Conservation (phyloP, 2,113 vertebrate species). For the Galemys pyrenaicus region DNA sequence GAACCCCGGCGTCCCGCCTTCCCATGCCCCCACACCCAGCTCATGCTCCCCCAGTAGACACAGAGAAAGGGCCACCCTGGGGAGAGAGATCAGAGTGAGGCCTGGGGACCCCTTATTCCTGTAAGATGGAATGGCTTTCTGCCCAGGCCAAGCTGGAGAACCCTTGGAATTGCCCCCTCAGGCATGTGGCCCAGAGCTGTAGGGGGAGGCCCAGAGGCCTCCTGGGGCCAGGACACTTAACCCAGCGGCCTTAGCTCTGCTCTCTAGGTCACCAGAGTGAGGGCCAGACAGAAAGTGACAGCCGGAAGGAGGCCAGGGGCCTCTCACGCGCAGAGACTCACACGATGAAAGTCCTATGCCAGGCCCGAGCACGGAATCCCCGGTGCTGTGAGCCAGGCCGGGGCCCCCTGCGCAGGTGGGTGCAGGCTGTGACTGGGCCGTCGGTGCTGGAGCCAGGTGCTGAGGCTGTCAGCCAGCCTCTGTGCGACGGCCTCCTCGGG, state of each 20-base stretch:
- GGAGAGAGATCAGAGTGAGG: too few relatives aligned
- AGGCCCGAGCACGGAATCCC: background rate
- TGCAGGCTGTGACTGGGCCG: background rate
- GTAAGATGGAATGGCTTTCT: background rate
- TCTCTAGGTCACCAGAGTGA: background rate
- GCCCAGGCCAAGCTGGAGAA: background rate
- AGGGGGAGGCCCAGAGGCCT: background rate
- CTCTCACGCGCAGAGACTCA: background rate
- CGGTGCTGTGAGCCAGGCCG: background rate
- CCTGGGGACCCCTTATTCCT: background rate
- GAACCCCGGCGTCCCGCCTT: slow-evolving; percentile 78
- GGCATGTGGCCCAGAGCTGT: background rate
- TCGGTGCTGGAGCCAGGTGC: background rate
- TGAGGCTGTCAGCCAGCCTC: background rate
- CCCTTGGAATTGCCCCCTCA: background rate
- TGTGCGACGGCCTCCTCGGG: fast-evolving
- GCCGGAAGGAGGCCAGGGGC: background rate
- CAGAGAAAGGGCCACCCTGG: background rate
- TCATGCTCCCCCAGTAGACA: slow-evolving; percentile 21
- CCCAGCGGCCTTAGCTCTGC: background rate
- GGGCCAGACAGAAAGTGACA: slow-evolving; percentile 6
- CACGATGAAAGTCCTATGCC: background rate
- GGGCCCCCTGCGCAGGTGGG: fast-evolving
- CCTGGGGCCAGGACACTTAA: background rate
- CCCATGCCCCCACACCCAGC: slow-evolving; percentile 66